Base-by-base conservation (phyloP, 2,888 invertebrate species). In the Drosophila emarginata region DNA sequence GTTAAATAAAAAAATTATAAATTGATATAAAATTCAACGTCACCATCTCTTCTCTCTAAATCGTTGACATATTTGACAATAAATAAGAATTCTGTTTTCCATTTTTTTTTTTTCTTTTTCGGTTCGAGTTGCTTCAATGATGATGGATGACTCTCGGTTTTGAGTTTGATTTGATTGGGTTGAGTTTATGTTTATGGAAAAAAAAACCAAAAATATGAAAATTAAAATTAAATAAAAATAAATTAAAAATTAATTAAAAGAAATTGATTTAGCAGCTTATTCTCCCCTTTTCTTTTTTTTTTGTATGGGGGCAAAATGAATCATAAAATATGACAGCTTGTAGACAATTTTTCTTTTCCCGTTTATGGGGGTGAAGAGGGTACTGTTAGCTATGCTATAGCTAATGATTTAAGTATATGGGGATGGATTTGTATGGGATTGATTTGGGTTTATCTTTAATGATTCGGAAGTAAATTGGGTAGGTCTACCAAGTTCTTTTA, bases 161-260 rank as follows among this genome's bases (percentile, higher is more conserved):
- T 40, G 39, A 67, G 45, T 59, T 65, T 69, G 77, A 66, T 71
- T 70, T 72, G 61, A 65, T 54, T 56, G 65, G 65, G 61, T 59
- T 65, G 65, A 76, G 72, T 67, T 78, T 36, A 54, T 66, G 21
- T 63, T 57, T 61, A n/a, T 37, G 69, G 23, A 23, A 56, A 52
- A 37, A 32, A 45, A 58, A 67, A 64, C 53, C 56, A 60, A 52
- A 54, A 52, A 45, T 67, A 50, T n/a, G 52, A 70, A 76, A 77
- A 80, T 80, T 87, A 73, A 76, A 77, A 80, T 80, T 87, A 71
- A 87, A 80, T 78, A 77, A 67, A 84, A 87, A 78, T 77, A 71
- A 87, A 84, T 83, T 80, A 84, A 84, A 87, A 87, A 87, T 81
- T 84, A 81, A 81, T 81, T 81, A 84, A 87, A 67, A 73, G 71